Base-by-base conservation (phyloP, 2,113 vertebrate genomes). In the Rhinichthys klamathensis region DNA sequence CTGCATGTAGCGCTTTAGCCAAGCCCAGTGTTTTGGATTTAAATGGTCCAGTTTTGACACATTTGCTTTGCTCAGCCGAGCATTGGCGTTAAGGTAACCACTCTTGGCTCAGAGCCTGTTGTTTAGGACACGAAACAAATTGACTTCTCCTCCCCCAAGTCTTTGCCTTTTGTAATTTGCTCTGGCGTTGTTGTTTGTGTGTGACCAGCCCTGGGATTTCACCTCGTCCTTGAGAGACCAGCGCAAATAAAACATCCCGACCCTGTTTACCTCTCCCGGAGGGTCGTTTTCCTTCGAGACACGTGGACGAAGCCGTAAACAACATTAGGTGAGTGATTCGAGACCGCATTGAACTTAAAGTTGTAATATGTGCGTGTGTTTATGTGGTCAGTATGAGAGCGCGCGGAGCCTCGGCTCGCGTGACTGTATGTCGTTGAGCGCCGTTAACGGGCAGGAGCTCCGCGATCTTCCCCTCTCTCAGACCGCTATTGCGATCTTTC, bases 191-290 rank as follows among this genome's bases (percentile, higher is more conserved):
- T 58, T 94, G 93, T 94, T 93, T 91, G 92, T 92, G 92, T 95
- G 91, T 83, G 94, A 94, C 95, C 94, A 92, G 93, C 92, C 69
- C 83, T 89, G 93, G 94, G 95, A 95, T 95, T 93, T 94, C 94
- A 93, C 94, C 94, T 93, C 93, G 95, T 95, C 94, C 93, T 95
- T 95, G 94, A 95, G 91, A 92, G 91, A 92, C 88, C 92, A 27
- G 85, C 80, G 89, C 78, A 88, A 88, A 88, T 87, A 90, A 88
- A 88, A 88, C 84, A 81, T 41, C 83, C 92, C 90, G 83, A 89
- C 51, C 87, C 91, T 90, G 88, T 91, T 87, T 87, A 88, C 92
- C 90, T 92, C 90, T 89, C 91, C 87, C 86, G 49, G 35, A 69
- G 25, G 65, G 70, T 44, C 86, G 54, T 82, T 90, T 73, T 87